These are phyloP conservation scores for Tyto alba DNA, from an alignment of 2,113 vertebrate species.

Conservation along the genomic window DNA sequence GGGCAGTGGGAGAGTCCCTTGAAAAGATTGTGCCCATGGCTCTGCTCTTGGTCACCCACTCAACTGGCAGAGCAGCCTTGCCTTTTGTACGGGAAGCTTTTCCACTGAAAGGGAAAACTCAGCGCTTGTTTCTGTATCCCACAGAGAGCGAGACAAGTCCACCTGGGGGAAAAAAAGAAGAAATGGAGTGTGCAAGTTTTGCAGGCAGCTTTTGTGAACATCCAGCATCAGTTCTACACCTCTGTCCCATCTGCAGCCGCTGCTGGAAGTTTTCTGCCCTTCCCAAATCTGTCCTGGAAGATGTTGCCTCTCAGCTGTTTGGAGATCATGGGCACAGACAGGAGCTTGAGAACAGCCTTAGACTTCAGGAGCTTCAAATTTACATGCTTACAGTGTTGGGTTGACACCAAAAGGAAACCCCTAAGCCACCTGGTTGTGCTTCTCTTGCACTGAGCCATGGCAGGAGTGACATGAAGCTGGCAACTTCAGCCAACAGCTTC, in stretches of 20 bases:
- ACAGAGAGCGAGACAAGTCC: neutral
- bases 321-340: neutral
- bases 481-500: neutral
- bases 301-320: neutral
- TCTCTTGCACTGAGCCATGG: neutral
- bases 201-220: neutral
- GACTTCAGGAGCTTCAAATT: neutral
- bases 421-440: neutral
- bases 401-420: neutral
- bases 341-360: neutral
- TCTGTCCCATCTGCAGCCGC: neutral
- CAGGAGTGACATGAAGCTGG: neutral
- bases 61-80: neutral
- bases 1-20: neutral
- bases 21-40: neutral
- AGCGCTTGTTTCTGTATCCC: neutral
- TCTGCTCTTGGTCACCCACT: neutral
- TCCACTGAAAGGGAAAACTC: neutral
- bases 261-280: neutral
- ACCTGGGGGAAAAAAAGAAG: neutral
- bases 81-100: neutral
- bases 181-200: neutral
- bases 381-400: rapidly evolving
- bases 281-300: neutral
- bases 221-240: rapidly evolving